Evolutionary conservation across 2,797 vertebrate species (phyloP).

Genomic region (Aythya fuligula): DNA sequence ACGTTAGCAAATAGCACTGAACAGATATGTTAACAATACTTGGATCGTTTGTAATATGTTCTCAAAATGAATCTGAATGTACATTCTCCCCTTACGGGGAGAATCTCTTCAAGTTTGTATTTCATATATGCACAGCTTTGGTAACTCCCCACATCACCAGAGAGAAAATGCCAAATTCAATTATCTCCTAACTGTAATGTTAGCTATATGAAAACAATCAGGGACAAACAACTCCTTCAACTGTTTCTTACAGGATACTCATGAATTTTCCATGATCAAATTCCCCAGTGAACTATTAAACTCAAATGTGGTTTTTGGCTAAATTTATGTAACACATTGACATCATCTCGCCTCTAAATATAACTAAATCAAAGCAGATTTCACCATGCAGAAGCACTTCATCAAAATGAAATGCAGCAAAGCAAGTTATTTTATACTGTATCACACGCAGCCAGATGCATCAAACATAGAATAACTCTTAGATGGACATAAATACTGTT

Average conservation of each 20-base stretch:
- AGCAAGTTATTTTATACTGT: neutral
- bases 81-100: neutral
- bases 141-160: neutral
- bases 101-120: neutral
- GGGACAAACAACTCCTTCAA: constrained; percentile 53
- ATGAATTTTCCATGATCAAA: constrained; percentile 66
- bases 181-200: neutral
- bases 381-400: constrained; percentile 26
- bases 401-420: neutral
- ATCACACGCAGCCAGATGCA: neutral
- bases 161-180: constrained; percentile 13
- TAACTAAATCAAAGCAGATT: constrained; percentile 46
- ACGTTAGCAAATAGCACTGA: neutral
- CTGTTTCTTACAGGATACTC: constrained; percentile 52
- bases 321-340: constrained; percentile 56
- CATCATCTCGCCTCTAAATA: constrained; percentile 58
- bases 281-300: constrained; percentile 60
- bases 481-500: neutral
- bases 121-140: neutral
- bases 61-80: neutral
- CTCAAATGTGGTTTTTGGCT: constrained; percentile 53
- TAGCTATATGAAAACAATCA: constrained; percentile 23
- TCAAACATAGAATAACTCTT: neutral
- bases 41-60: neutral
- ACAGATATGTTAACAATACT: neutral